Evolutionary conservation across 1,140 invertebrate genomes (phyloP).

Genomic region (Lepeophtheirus salmonis): DNA sequence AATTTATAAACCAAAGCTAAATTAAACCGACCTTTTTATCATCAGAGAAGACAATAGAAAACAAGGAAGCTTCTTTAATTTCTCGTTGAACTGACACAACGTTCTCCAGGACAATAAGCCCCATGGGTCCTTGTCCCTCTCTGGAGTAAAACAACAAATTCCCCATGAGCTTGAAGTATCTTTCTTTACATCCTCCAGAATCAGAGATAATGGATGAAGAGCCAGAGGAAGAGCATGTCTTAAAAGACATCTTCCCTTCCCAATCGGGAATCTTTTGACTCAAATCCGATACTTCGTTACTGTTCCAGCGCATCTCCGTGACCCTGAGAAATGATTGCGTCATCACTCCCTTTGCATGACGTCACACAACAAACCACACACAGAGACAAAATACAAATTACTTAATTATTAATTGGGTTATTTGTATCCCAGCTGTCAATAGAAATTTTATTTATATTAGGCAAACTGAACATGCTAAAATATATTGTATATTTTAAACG

Average conservation of each 20-base stretch:
- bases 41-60: not conserved
- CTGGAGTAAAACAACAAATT: not conserved
- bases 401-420: too few relatives aligned
- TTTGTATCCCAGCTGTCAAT: too few relatives aligned
- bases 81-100: not conserved
- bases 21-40: not conserved
- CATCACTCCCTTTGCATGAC: too few relatives aligned
- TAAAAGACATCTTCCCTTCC: not conserved
- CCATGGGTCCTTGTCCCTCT: not conserved
- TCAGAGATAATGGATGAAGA: too few relatives aligned
- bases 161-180: not conserved
- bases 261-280: not conserved
- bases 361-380: too few relatives aligned
- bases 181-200: not conserved
- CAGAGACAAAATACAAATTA: too few relatives aligned
- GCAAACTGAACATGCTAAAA: too few relatives aligned
- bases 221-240: not conserved
- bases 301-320: not conserved
- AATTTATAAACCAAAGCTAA: too few relatives aligned
- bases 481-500: too few relatives aligned
- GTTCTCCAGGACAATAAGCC: not conserved
- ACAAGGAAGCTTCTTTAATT: not conserved
- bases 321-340: not conserved
- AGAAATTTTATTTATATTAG: too few relatives aligned
- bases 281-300: not conserved